Percentiles rank a stretch among this genome's conserved stretches.
phyloP scores from a whole-genome alignment of 2,888 invertebrate genomes.

The Drepana falcataria region DNA sequence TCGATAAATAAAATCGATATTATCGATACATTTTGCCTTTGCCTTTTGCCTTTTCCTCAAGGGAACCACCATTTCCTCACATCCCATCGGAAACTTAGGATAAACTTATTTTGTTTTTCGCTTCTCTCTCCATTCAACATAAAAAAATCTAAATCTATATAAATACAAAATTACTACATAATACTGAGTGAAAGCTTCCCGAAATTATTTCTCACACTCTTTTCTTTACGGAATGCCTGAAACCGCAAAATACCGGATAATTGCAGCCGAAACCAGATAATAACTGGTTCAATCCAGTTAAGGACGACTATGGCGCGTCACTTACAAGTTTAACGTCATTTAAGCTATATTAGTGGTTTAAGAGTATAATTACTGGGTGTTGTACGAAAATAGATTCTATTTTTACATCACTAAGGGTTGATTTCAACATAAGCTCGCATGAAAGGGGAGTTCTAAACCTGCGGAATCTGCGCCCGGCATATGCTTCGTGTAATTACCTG shows the following conservation, averaged over 20 bases:
- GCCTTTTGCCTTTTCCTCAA: too few relatives aligned
- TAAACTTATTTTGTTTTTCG: too few relatives aligned
- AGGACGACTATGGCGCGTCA: conserved; percentile 1
- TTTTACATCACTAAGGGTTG: neutral
- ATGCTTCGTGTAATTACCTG: neutral
- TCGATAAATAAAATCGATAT: neutral
- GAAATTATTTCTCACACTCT: neutral
- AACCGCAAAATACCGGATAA: conserved; percentile 2
- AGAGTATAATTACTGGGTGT: neutral
- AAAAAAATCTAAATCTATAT: too few relatives aligned
- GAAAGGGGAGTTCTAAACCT: neutral
- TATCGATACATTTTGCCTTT: too few relatives aligned
- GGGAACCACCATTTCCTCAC: too few relatives aligned
- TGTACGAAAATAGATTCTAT: neutral
- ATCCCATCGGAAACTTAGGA: too few relatives aligned
- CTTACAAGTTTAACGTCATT: neutral
- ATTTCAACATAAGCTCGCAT: neutral
- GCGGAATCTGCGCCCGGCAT: neutral
- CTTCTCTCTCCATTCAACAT: too few relatives aligned
- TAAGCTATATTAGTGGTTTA: conserved; percentile 1
- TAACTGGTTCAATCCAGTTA: conserved; percentile 1
- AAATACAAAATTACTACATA: too few relatives aligned
- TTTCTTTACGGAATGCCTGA: neutral
- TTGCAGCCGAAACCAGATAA: conserved; percentile 3
- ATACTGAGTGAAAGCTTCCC: neutral